These are phyloP conservation scores for Borostomias antarcticus DNA, from an alignment of 2,797 vertebrate species.

Conservation along the genomic window DNA sequence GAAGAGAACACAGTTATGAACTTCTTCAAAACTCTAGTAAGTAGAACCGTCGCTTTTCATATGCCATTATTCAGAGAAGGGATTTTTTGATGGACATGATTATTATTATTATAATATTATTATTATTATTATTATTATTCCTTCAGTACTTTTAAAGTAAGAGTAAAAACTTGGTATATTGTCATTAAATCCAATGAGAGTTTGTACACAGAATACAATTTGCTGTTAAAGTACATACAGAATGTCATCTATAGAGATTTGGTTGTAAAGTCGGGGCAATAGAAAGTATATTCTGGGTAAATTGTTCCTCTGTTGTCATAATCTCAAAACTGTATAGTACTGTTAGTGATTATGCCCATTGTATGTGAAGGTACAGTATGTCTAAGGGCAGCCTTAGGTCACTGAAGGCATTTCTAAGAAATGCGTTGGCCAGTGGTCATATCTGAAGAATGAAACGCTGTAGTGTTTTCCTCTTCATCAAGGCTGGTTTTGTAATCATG, in stretches of 20 bases:
- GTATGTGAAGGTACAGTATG: slow-evolving; percentile 21
- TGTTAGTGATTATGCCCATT: slow-evolving; percentile 33
- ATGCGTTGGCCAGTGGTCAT: slow-evolving; percentile 40
- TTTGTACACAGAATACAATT: too few species aligned
- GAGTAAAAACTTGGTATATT: too few species aligned
- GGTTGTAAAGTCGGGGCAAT: not conserved
- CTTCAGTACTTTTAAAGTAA: too few species aligned
- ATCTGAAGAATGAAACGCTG: slow-evolving; percentile 54
- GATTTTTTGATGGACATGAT: not conserved
- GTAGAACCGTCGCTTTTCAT: slow-evolving; percentile 47
- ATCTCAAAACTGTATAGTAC: slow-evolving; percentile 20
- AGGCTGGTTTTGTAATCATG: slow-evolving; percentile 62
- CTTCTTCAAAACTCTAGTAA: slow-evolving; percentile 97
- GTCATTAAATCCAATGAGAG: too few species aligned
- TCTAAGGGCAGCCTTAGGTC: slow-evolving; percentile 5
- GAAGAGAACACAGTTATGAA: slow-evolving; percentile 92
- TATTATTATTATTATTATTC: too few species aligned
- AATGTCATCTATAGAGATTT: too few species aligned
- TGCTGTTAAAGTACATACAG: too few species aligned
- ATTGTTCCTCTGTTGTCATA: slow-evolving; percentile 35
- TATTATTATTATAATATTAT: too few species aligned
- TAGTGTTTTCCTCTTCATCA: slow-evolving; percentile 69
- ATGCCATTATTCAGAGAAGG: too few species aligned
- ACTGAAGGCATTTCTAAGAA: slow-evolving; percentile 28
- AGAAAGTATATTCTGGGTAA: slow-evolving; percentile 25